Percentiles rank a stretch among this genome's conserved stretches.
Conservation (phyloP, 2,888 invertebrate species). For the Trisateles emortualis region DNA sequence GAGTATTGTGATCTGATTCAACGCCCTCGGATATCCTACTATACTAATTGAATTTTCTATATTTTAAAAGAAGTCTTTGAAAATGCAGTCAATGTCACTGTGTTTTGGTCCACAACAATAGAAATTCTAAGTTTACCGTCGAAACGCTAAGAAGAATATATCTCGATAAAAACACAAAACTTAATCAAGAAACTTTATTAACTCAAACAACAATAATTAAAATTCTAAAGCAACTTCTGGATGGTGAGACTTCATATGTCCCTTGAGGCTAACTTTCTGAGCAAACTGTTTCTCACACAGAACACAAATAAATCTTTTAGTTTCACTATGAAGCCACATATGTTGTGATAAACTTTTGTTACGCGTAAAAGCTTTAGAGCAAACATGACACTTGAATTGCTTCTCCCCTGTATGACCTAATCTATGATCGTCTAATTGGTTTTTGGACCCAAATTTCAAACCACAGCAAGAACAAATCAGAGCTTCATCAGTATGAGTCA, state of each 20-base stretch:
- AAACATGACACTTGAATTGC: slow-evolving; percentile 73
- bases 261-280: slow-evolving; percentile 73
- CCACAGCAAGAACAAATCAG: slow-evolving; percentile 69
- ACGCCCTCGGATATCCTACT: no score
- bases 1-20: no score
- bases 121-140: no score
- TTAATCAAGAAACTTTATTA: slow-evolving; percentile 5
- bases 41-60: no score
- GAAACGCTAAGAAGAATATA: no score
- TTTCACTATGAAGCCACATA: slow-evolving; percentile 76
- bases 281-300: slow-evolving; percentile 73
- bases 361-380: slow-evolving; percentile 81
- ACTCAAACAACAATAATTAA: slow-evolving; percentile 12
- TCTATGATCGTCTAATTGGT: slow-evolving; percentile 71
- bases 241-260: slow-evolving; percentile 68
- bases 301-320: slow-evolving; percentile 67
- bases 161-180: slow-evolving; percentile 4
- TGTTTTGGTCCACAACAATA: no score
- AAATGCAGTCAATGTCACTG: no score
- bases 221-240: slow-evolving; percentile 53
- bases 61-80: no score
- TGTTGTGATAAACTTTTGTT: slow-evolving; percentile 76
- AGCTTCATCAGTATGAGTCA: slow-evolving; percentile 67
- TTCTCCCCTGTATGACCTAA: slow-evolving; percentile 83
- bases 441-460: slow-evolving; percentile 62